Base-by-base conservation (phyloP, 2,888 invertebrate species). In the Thymelicus sylvestris region DNA sequence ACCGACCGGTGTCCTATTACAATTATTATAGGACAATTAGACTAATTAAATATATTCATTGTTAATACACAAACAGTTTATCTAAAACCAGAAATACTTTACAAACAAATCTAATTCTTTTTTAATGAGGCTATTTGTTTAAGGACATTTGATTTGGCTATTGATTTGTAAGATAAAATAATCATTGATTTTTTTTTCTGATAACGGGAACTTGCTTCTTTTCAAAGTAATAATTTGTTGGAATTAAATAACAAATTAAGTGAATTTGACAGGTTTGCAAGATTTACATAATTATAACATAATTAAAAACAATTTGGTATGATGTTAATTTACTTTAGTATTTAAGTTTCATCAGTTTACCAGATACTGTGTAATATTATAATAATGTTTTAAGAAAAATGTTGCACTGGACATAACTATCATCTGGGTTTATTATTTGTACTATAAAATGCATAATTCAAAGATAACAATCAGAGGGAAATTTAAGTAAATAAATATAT, bases 331-430 rank as follows among this genome's bases (percentile, higher is more conserved):
- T 63, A 31, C 24, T 41, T 63, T 63, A 63, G 63, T 63, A 50
- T 63, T 7, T 63, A 63, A 63, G 63, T 31, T 31, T 31, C 31
- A 48, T 63, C 63, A 63, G 48, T 63, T 63, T 52, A 64, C 50
- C 64, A 64, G 38, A 50, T 52, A 64, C 52, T 15, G 39, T 64
- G 38, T 59, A 7, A 64, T 64, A 64, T 52, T 39, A n/a, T 64
- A 52, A 64, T 63, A 48, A 24, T 31, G 8, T 39, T 8, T 50
- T 62, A 64, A 52, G 64, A 52, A 50, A 64, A 64, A 50, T 52
- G 24, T 48, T 52, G 15, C 52, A 50, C 63, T 48, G 47, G 39
- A 52, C 38, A 47, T 63, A 31, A 19, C 3, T 31, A 31, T 4
- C 6, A 39, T 59, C n/a, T 13, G n/a, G 31, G n/a, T 59, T 39